Evolutionary conservation across 2,888 invertebrate genomes (phyloP).

Genomic region (Phortica magna): DNA sequence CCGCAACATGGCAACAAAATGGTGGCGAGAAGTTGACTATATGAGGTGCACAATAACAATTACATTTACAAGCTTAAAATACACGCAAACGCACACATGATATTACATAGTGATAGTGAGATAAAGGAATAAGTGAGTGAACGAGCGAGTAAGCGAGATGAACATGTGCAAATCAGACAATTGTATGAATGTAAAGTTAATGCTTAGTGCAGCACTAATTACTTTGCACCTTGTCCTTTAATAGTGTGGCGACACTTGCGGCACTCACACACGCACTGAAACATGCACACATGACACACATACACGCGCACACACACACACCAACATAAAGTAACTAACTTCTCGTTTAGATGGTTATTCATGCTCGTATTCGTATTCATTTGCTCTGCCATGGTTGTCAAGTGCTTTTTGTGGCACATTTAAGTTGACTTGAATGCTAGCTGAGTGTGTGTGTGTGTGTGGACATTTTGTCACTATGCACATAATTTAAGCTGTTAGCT

Average conservation of each 20-base stretch:
- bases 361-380: background rate
- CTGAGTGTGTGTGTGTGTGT: background rate
- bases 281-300: background rate
- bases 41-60: slow-evolving; percentile 36
- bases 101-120: slow-evolving; percentile 4
- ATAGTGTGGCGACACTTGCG: slow-evolving; percentile 22
- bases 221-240: slow-evolving; percentile 66
- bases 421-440: background rate
- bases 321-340: background rate
- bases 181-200: slow-evolving; percentile 49
- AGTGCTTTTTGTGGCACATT: slow-evolving; percentile 4
- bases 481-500: background rate
- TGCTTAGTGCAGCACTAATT: slow-evolving; percentile 67
- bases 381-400: background rate
- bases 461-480: background rate
- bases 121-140: background rate
- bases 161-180: slow-evolving; percentile 40
- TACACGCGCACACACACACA: background rate
- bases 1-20: slow-evolving; percentile 42
- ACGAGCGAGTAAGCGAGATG: background rate
- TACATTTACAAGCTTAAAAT: slow-evolving; percentile 24
- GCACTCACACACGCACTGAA: background rate
- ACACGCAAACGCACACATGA: background rate
- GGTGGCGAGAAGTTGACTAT: background rate
- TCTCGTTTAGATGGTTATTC: background rate